Percentiles rank a stretch among this genome's conserved stretches.
These are phyloP conservation scores for Papilio polyxenes DNA, from an alignment of 1,140 invertebrate species.

Conservation along the genomic window DNA sequence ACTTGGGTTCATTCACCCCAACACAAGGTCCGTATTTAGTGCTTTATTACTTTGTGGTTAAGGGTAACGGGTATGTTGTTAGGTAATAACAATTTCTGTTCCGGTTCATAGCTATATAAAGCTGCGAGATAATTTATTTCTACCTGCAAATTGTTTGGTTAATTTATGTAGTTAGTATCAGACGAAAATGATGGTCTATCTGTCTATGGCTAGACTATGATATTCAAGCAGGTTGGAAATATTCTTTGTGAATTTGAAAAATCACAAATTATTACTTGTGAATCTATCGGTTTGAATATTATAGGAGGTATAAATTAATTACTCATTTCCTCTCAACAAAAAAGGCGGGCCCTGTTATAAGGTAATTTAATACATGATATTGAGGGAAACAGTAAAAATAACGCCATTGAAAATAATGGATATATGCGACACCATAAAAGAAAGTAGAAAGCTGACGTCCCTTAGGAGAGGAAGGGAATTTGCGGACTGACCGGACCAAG, in stretches of 20 bases:
- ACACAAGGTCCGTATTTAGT: slow-evolving; percentile 53
- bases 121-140: background rate
- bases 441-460: slow-evolving; percentile 43
- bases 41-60: slow-evolving; percentile 56
- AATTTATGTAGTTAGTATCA: background rate
- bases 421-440: slow-evolving; percentile 49
- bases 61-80: slow-evolving; percentile 45
- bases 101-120: slow-evolving; percentile 12
- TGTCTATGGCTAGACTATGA: background rate
- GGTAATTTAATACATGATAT: background rate
- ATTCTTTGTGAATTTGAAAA: no score
- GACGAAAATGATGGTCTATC: background rate
- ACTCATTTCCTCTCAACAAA: no score
- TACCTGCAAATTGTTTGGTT: background rate
- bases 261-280: no score
- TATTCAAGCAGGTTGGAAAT: background rate
- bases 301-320: no score
- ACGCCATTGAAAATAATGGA: slow-evolving; percentile 36
- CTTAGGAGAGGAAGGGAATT: slow-evolving; percentile 32
- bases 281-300: no score
- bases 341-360: no score
- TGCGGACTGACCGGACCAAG: slow-evolving; percentile 42
- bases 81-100: slow-evolving; percentile 22
- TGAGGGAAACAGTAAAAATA: background rate
- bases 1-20: slow-evolving; percentile 64